These are phyloP conservation scores for Sebastes matsubarae DNA, from an alignment of 2,797 vertebrate genomes.

Conservation along the genomic window DNA sequence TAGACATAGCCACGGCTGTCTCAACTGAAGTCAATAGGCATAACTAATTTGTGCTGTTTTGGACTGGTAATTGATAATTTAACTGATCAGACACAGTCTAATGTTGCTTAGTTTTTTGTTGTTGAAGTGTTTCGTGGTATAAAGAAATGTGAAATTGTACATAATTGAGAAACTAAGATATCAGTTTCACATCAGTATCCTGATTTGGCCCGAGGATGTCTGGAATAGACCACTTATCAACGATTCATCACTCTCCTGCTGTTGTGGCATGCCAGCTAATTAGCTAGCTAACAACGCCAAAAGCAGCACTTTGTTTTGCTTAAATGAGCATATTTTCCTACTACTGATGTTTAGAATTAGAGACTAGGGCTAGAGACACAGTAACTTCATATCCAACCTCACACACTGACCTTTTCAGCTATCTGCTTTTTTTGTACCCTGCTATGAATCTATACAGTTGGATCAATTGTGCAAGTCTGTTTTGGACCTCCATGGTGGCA, in stretches of 20 bases:
- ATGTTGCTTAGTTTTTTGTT: background rate
- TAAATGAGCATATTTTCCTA: background rate
- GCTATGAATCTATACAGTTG: conserved; percentile 42
- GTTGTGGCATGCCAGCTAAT: background rate
- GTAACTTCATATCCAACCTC: conserved; percentile 24
- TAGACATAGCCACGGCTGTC: background rate
- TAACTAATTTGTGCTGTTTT: background rate
- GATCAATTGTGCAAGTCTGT: conserved; percentile 51
- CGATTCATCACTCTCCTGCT: background rate
- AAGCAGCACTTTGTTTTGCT: conserved; percentile 20
- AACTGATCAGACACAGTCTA: background rate
- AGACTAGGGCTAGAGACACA: background rate
- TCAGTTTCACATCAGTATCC: background rate
- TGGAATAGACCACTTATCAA: conserved; percentile 10
- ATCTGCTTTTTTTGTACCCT: conserved; percentile 21
- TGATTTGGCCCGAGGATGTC: background rate
- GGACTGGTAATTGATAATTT: background rate
- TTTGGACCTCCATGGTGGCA: conserved; percentile 56
- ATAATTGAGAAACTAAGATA: conserved; percentile 4
- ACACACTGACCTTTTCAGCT: conserved; percentile 33
- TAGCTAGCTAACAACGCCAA: background rate
- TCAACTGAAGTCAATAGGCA: background rate
- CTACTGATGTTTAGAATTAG: background rate
- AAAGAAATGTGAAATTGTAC: background rate
- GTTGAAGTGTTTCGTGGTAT: background rate